These are phyloP conservation scores for Diphyllodes magnificus DNA, from an alignment of 2,113 vertebrate species.

Conservation along the genomic window DNA sequence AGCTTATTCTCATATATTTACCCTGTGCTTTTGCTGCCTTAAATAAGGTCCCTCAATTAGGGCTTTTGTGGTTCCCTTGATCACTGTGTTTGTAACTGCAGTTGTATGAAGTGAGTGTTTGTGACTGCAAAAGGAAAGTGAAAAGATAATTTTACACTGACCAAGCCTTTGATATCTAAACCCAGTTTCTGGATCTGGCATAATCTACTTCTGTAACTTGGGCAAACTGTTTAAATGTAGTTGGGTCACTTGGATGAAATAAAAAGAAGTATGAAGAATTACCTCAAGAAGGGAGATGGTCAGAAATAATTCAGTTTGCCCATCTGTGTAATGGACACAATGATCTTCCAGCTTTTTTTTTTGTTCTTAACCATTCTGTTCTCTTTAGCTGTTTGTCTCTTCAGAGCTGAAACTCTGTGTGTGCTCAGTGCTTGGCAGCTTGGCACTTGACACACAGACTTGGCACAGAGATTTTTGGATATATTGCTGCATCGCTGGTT, in stretches of 20 bases:
- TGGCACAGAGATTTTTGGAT: neutral
- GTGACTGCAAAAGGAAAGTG: neutral
- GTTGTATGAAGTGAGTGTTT: neutral
- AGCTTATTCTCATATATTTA: neutral
- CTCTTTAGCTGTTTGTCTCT: neutral
- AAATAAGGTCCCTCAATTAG: rapidly evolving
- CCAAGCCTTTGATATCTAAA: neutral
- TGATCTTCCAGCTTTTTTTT: neutral
- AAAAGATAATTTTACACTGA: neutral
- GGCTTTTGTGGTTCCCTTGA: neutral
- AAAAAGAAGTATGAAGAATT: neutral
- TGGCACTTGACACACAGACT: neutral
- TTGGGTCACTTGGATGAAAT: neutral
- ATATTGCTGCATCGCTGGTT: neutral
- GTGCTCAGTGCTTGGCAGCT: neutral
- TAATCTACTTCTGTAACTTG: neutral
- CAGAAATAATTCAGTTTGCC: neutral
- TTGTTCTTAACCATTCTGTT: neutral
- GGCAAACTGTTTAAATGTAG: neutral
- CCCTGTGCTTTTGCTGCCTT: neutral
- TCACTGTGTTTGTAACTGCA: neutral
- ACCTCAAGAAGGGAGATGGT: neutral
- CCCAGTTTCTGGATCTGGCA: neutral
- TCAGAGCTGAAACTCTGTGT: neutral
- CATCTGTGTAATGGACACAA: neutral